Percentiles rank a stretch among this genome's conserved stretches.
phyloP scores from a whole-genome alignment of 37 sponge, comb jelly and placozoan species.

The Chondrosia reniformis region DNA sequence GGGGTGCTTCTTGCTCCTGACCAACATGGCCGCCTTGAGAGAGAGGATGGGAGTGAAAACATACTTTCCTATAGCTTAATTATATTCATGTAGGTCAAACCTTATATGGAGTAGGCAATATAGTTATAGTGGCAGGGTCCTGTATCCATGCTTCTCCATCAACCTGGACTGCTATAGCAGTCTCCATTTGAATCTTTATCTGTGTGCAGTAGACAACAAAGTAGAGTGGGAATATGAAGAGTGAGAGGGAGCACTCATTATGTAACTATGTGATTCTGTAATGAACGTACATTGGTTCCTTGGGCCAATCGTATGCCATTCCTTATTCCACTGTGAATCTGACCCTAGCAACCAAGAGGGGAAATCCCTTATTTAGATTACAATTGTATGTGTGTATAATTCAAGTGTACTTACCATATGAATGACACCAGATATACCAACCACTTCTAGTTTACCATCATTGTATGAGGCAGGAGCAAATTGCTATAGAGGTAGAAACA shows the following conservation, averaged over 20 bases:
- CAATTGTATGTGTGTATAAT: background rate
- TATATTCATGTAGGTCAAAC: background rate
- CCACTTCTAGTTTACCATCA: conserved; percentile 80
- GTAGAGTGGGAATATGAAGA: no score
- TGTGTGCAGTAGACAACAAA: background rate
- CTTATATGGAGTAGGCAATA: conserved; percentile 24
- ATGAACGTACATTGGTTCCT: conserved; percentile 45
- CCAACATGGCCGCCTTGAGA: conserved; percentile 23
- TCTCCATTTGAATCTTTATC: conserved; percentile 24
- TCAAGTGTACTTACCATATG: conserved; percentile 65
- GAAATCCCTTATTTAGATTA: no score
- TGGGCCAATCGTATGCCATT: conserved; percentile 81
- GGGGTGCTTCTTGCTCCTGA: conserved; percentile 12
- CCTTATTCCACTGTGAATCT: conserved; percentile 74
- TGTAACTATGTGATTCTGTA: no score
- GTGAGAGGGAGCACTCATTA: no score
- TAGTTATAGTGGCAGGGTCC: conserved; percentile 50
- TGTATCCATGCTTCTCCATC: conserved; percentile 95
- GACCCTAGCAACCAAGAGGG: no score
- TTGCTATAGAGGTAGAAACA: no score
- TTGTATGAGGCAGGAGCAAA: conserved; percentile 43
- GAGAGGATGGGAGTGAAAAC: background rate
- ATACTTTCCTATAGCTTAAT: no score
- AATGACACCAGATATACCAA: conserved; percentile 75
- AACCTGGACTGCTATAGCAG: conserved; percentile 72